These are phyloP conservation scores for Scrobipalpa costella DNA, from an alignment of 2,888 invertebrate genomes.

Conservation along the genomic window DNA sequence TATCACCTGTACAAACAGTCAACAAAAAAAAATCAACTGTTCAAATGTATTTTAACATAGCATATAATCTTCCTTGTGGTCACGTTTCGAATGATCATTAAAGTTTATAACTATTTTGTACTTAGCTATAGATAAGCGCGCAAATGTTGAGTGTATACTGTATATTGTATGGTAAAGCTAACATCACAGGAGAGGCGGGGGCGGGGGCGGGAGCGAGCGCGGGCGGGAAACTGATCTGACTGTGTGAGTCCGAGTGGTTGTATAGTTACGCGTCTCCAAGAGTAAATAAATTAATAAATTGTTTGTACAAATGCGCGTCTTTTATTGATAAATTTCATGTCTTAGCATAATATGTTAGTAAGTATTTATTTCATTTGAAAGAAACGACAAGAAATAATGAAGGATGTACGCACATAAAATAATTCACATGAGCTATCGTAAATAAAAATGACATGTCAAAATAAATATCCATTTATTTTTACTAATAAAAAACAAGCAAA, in stretches of 20 bases:
- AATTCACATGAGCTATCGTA: conserved; percentile 26
- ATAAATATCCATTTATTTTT: background rate
- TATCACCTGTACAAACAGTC: conserved; percentile 7
- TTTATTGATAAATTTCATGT: too few relatives aligned
- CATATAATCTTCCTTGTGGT: background rate
- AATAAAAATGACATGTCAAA: too few relatives aligned
- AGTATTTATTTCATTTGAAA: too few relatives aligned
- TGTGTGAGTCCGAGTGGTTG: conserved; percentile 19
- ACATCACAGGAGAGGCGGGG: background rate
- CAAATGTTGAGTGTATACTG: conserved; percentile 15
- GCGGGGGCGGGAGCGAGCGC: conserved; percentile 13
- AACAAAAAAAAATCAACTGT: background rate
- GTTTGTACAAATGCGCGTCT: conserved; percentile 29
- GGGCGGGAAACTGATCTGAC: conserved; percentile 22
- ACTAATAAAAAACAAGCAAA: background rate
- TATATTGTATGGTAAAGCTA: background rate
- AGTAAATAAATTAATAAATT: conserved; percentile 31
- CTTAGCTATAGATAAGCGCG: conserved; percentile 10
- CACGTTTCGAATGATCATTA: background rate
- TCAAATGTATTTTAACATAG: background rate
- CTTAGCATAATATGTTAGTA: too few relatives aligned
- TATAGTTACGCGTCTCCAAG: conserved; percentile 24
- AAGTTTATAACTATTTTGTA: background rate
- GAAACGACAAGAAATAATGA: too few relatives aligned
- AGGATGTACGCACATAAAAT: too few relatives aligned